Conservation (phyloP, 1,140 invertebrate species). For the Coptotermes formosanus region DNA sequence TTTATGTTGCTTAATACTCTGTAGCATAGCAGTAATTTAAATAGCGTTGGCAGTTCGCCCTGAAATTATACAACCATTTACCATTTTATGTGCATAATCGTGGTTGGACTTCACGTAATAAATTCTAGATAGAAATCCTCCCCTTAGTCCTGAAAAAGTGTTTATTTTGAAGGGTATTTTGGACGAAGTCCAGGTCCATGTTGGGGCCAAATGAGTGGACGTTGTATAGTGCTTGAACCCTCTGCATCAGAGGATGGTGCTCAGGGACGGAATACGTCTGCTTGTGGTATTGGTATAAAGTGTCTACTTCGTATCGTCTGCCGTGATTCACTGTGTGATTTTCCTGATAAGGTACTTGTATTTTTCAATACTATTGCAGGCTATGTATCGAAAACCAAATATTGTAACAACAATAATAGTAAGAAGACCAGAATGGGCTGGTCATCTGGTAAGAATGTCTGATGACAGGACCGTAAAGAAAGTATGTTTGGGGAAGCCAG, state of each 20-base stretch:
- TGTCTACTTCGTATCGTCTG: no score
- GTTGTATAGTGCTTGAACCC: neutral
- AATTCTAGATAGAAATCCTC: neutral
- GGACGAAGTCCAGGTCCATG: neutral
- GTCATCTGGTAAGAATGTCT: no score
- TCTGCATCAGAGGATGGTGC: neutral
- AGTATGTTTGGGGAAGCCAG: no score
- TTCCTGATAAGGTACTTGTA: no score
- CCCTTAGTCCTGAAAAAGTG: neutral
- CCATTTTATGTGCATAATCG: neutral
- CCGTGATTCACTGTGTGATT: no score
- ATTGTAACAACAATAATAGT: no score
- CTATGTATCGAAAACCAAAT: no score
- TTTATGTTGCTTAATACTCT: neutral
- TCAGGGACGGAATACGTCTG: neutral
- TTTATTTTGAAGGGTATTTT: constrained; percentile 7
- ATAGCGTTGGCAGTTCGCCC: neutral
- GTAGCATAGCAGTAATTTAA: neutral
- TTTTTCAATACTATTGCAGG: no score
- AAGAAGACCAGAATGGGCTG: no score
- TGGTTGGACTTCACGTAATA: neutral
- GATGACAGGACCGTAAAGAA: no score
- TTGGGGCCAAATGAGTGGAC: neutral
- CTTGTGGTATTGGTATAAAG: neutral
- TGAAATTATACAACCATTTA: constrained; percentile 7